Percentiles rank a stretch among this genome's conserved stretches.
Conservation (phyloP, 2,888 invertebrate genomes). For the Acanthoscelides obtectus region DNA sequence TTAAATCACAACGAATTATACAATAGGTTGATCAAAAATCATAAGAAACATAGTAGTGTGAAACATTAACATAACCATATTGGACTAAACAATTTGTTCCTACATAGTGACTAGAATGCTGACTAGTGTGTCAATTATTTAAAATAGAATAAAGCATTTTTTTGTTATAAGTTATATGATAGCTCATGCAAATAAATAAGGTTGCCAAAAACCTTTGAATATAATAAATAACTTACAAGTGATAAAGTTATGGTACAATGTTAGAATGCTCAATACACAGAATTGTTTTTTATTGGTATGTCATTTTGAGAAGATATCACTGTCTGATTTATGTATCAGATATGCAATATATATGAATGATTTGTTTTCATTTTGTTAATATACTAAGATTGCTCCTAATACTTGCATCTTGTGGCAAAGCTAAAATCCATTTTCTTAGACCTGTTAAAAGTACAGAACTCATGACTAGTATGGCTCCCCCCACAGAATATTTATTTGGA, state of each 20-base stretch:
- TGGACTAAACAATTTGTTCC: background rate
- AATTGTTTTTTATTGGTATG: too few species aligned
- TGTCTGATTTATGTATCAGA: background rate
- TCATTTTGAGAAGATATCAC: background rate
- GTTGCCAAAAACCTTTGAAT: too few species aligned
- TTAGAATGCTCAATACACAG: too few species aligned
- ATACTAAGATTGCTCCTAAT: constrained; percentile 62
- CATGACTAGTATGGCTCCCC: constrained; percentile 80
- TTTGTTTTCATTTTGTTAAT: constrained; percentile 57
- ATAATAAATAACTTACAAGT: too few species aligned
- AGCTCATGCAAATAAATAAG: too few species aligned
- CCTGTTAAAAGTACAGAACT: constrained; percentile 81
- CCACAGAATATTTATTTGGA: constrained; percentile 75
- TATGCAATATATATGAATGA: background rate
- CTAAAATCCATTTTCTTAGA: constrained; percentile 78
- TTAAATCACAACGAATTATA: background rate
- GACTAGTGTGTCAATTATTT: too few species aligned
- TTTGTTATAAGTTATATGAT: too few species aligned
- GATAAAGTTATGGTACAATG: too few species aligned
- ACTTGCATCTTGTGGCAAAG: constrained; percentile 70
- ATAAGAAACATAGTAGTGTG: background rate
- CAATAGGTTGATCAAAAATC: background rate
- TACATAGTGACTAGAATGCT: too few species aligned
- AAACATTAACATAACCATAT: background rate
- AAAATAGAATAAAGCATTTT: too few species aligned